These are phyloP conservation scores for Conus canariensis DNA, from an alignment of 2,888 invertebrate species.

Conservation along the genomic window DNA sequence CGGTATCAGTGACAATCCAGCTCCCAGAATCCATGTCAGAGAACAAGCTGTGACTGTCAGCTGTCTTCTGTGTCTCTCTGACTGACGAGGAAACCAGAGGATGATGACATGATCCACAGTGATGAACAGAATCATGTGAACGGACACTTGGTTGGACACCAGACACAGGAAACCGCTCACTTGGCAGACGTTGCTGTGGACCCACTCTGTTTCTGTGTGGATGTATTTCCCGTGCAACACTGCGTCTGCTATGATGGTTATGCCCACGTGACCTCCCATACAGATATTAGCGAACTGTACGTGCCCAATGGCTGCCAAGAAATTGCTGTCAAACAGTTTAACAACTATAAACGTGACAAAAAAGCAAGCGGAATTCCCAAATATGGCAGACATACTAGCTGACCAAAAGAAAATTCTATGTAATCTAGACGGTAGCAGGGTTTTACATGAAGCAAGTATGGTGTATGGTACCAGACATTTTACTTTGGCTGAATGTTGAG, in stretches of 20 bases:
- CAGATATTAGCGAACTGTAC: background rate
- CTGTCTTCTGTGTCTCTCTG: background rate
- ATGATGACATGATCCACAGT: background rate
- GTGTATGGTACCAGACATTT: background rate
- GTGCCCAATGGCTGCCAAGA: background rate
- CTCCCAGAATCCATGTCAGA: background rate
- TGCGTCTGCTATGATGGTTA: background rate
- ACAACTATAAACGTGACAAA: background rate
- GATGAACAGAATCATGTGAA: background rate
- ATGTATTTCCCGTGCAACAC: background rate
- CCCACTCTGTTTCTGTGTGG: background rate
- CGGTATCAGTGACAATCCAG: background rate
- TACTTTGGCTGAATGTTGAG: background rate
- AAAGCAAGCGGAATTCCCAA: background rate
- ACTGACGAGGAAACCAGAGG: background rate
- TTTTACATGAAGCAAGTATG: background rate
- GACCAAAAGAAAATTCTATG: background rate
- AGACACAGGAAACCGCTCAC: background rate
- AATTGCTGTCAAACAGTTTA: background rate
- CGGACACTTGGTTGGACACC: background rate
- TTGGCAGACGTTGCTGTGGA: background rate
- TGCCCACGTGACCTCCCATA: background rate
- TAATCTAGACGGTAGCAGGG: background rate
- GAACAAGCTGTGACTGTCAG: background rate
- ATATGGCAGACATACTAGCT: background rate